Conservation (phyloP, 2,113 vertebrate species). For the Heloderma charlesbogerti region DNA sequence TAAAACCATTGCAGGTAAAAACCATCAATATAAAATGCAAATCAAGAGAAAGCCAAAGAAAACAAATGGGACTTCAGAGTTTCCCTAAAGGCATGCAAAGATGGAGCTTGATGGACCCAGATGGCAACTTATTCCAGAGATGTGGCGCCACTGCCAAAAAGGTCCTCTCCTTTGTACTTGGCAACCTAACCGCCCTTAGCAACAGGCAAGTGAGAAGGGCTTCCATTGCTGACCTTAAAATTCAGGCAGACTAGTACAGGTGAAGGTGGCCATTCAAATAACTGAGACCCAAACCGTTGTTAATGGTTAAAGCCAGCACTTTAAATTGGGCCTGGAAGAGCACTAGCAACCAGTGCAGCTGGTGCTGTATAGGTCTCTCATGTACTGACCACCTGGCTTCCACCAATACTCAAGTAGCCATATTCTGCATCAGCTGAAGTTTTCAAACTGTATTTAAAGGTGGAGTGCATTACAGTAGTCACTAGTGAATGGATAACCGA, state of each 20-base stretch:
- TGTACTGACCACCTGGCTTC: too few relatives aligned
- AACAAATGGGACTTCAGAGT: too few relatives aligned
- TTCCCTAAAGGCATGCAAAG: too few relatives aligned
- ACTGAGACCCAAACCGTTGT: neutral
- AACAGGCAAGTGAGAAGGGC: too few relatives aligned
- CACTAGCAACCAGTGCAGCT: neutral
- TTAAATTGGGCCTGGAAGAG: neutral
- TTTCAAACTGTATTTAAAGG: neutral
- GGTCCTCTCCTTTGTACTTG: too few relatives aligned
- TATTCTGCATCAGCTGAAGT: neutral
- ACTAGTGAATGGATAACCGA: neutral
- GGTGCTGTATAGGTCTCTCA: too few relatives aligned
- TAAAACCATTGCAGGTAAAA: neutral
- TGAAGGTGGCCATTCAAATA: neutral
- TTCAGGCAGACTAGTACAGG: neutral
- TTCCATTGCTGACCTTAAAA: too few relatives aligned
- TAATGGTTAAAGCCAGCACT: neutral
- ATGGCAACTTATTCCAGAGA: too few relatives aligned
- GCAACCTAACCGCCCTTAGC: too few relatives aligned
- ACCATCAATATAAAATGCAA: neutral
- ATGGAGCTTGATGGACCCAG: too few relatives aligned
- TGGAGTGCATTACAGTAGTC: neutral
- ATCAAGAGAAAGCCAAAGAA: neutral
- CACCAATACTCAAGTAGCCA: neutral
- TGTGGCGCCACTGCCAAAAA: too few relatives aligned